Percentiles rank a stretch among this genome's conserved stretches.
Conservation (phyloP, 2,888 invertebrate genomes). For the Lordiphosa fenestrarum region DNA sequence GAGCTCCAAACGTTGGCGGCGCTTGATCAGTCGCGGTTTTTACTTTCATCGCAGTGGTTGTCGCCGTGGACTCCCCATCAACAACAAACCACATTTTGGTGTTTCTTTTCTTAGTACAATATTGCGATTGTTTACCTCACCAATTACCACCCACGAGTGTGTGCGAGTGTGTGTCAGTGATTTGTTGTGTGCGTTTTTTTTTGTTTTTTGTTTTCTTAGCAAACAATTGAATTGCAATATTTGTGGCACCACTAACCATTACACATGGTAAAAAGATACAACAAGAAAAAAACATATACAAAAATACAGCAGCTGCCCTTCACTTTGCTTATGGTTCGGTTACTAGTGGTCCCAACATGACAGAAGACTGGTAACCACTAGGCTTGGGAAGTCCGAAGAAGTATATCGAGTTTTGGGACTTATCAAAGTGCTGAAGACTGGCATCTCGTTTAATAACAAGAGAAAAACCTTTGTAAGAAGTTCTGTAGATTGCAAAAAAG, state of each 20-base stretch:
- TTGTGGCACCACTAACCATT: slow-evolving; percentile 1
- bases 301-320: too few species aligned
- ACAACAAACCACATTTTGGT: slow-evolving; percentile 23
- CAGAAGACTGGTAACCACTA: too few species aligned
- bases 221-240: slow-evolving; percentile 48
- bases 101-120: slow-evolving; percentile 27
- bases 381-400: too few species aligned
- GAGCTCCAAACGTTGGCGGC: slow-evolving; percentile 49
- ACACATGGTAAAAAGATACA: not conserved
- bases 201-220: slow-evolving; percentile 15
- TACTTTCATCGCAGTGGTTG: slow-evolving; percentile 78
- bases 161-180: slow-evolving; percentile 4
- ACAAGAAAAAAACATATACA: too few species aligned
- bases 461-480: too few species aligned
- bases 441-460: too few species aligned
- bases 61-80: slow-evolving; percentile 25
- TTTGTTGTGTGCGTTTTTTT: slow-evolving; percentile 18
- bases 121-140: slow-evolving; percentile 40
- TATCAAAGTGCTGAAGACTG: too few species aligned
- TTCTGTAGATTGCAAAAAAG: too few species aligned
- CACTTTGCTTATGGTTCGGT: too few species aligned
- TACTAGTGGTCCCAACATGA: too few species aligned
- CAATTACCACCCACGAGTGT: slow-evolving; percentile 49
- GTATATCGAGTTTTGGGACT: too few species aligned
- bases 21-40: slow-evolving; percentile 80